These are phyloP conservation scores for Myoxocephalus aenaeus DNA, from an alignment of 2,797 vertebrate genomes.

Conservation along the genomic window DNA sequence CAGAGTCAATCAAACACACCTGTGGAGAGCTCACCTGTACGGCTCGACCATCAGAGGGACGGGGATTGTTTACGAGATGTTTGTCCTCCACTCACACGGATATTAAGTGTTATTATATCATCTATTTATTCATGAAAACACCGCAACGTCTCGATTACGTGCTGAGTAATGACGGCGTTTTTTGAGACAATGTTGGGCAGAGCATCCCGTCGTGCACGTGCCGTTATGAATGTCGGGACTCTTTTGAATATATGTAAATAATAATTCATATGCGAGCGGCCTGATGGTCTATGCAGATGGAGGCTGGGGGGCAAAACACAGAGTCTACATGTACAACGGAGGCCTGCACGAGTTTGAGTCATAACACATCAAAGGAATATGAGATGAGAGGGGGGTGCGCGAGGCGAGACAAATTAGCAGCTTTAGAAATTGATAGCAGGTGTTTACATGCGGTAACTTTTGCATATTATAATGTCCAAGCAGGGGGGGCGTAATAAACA, in stretches of 20 bases:
- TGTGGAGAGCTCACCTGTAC: not conserved
- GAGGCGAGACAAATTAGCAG: conserved; percentile 71
- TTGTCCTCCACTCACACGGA: not conserved
- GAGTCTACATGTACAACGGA: conserved; percentile 41
- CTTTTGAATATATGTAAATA: conserved; percentile 74
- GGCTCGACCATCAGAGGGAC: not conserved
- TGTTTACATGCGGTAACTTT: conserved; percentile 77
- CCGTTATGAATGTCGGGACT: conserved; percentile 10
- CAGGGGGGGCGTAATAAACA: conserved; percentile 64
- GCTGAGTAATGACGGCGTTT: conserved; percentile 11
- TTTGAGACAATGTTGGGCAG: conserved; percentile 27
- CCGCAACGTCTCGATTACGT: not conserved
- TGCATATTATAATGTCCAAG: conserved; percentile 75
- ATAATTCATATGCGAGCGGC: conserved; percentile 51
- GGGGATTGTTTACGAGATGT: not conserved
- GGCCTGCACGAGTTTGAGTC: conserved; percentile 55
- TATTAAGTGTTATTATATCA: not conserved
- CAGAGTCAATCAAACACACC: not conserved
- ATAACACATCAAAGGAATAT: conserved; percentile 68
- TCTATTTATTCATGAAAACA: not conserved
- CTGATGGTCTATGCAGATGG: conserved; percentile 73
- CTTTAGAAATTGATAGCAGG: conserved; percentile 80
- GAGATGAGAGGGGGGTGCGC: conserved; percentile 41
- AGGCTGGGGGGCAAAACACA: conserved; percentile 56
- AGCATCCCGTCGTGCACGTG: conserved; percentile 9